These are phyloP conservation scores for Cydia amplana DNA, from an alignment of 1,140 invertebrate species.

Conservation along the genomic window DNA sequence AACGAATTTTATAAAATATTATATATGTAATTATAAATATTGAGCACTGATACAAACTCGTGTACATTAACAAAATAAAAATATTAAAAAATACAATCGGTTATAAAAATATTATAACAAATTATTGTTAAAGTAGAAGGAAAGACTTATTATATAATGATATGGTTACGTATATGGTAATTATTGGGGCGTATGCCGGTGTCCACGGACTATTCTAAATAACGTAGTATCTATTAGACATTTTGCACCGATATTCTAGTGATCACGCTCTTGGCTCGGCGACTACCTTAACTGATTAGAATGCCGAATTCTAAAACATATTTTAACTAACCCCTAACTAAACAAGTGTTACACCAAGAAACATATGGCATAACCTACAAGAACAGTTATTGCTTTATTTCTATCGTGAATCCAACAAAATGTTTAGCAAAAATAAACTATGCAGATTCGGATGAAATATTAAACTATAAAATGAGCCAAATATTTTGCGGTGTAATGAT, in stretches of 20 bases:
- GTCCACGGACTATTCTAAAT: constrained; percentile 75
- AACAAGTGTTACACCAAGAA: constrained; percentile 10
- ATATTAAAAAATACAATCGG: constrained; percentile 53
- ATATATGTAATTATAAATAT: constrained; percentile 58
- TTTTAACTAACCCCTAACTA: background rate
- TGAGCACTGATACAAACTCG: constrained; percentile 72
- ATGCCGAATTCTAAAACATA: constrained; percentile 10
- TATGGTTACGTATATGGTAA: constrained; percentile 41
- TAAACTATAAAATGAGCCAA: background rate
- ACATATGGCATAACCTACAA: background rate
- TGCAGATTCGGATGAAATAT: background rate
- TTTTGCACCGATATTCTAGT: constrained; percentile 75
- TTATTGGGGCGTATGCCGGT: constrained; percentile 44
- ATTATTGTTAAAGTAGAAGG: constrained; percentile 74
- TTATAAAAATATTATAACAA: constrained; percentile 62
- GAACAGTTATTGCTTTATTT: background rate
- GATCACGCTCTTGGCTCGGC: constrained; percentile 51
- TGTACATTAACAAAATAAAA: constrained; percentile 60
- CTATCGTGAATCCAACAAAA: background rate
- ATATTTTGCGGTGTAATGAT: constrained; percentile 12
- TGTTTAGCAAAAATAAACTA: background rate
- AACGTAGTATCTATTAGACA: constrained; percentile 70
- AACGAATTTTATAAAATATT: constrained; percentile 73
- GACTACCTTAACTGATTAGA: constrained; percentile 34
- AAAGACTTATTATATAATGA: constrained; percentile 64